These are phyloP conservation scores for Sebastes vulpes DNA, from an alignment of 2,797 vertebrate genomes.

Conservation along the genomic window DNA sequence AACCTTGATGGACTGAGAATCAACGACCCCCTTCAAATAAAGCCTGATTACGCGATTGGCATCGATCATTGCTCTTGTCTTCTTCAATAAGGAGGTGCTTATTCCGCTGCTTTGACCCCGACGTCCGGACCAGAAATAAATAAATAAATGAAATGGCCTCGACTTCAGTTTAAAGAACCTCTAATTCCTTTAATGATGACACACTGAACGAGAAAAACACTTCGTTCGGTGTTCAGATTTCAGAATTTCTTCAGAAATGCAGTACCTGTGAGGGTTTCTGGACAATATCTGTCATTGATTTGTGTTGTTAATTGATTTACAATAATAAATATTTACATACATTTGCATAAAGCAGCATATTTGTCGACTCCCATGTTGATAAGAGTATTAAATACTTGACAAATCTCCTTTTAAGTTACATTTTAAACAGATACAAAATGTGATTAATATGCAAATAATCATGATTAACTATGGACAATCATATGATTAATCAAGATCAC, in stretches of 20 bases:
- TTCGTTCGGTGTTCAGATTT: not conserved
- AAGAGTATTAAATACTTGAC: too few species aligned
- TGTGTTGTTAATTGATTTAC: too few species aligned
- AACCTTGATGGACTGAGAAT: slow-evolving; percentile 84
- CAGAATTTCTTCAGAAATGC: too few species aligned
- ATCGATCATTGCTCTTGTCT: slow-evolving; percentile 82
- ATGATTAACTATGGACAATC: too few species aligned
- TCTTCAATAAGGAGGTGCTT: slow-evolving; percentile 76
- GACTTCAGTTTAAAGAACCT: slow-evolving; percentile 16
- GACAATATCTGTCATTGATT: too few species aligned
- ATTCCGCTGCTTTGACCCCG: slow-evolving; percentile 55
- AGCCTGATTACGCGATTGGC: slow-evolving; percentile 80
- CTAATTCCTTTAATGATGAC: slow-evolving; percentile 29
- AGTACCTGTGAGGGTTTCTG: too few species aligned
- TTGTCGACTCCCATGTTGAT: too few species aligned
- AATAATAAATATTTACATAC: too few species aligned
- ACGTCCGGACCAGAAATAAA: slow-evolving; percentile 39
- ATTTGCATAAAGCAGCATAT: too few species aligned
- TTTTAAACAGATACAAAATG: rapidly evolving
- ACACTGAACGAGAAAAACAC: not conserved
- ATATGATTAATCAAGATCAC: rapidly evolving
- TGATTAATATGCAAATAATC: too few species aligned
- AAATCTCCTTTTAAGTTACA: too few species aligned
- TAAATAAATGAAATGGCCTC: slow-evolving; percentile 8
- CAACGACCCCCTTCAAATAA: slow-evolving; percentile 83